A percentile compares a stretch with the other conserved stretches of the same genome.
Conservation (phyloP, 2,888 invertebrate species). For the Microdon myrmicae region DNA sequence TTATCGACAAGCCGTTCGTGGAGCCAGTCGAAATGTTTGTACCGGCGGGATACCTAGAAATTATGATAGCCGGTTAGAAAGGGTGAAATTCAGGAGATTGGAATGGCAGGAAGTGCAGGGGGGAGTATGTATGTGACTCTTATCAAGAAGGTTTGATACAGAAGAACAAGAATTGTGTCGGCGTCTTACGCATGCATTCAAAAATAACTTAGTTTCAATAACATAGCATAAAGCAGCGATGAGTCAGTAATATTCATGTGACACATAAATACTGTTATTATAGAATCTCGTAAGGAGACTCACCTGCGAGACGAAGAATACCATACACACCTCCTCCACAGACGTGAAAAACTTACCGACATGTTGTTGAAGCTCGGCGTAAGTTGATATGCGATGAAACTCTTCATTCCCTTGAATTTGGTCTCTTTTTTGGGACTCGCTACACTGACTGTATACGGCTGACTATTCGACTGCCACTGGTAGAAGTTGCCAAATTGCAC, state of each 20-base stretch:
- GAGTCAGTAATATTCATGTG: too few relatives aligned
- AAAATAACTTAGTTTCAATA: too few relatives aligned
- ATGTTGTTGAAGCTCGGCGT: constrained; percentile 95
- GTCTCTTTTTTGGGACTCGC: constrained; percentile 97
- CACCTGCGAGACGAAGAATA: too few relatives aligned
- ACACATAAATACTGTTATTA: too few relatives aligned
- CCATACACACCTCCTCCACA: too few relatives aligned
- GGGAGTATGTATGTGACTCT: too few relatives aligned
- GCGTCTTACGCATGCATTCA: too few relatives aligned
- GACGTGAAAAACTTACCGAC: constrained; percentile 79
- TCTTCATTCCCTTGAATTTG: constrained; percentile 96
- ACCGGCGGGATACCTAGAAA: constrained; percentile 77
- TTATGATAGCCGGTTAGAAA: too few relatives aligned
- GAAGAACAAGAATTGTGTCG: not conserved
- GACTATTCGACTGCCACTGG: constrained; percentile 79
- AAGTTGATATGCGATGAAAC: constrained; percentile 95
- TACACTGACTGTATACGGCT: constrained; percentile 85
- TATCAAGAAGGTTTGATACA: not conserved
- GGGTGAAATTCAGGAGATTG: too few relatives aligned
- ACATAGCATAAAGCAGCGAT: too few relatives aligned
- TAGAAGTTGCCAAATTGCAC: constrained; percentile 79
- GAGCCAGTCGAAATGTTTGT: constrained; percentile 99
- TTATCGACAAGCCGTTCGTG: constrained; percentile 94
- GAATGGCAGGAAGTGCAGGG: too few relatives aligned
- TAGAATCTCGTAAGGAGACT: too few relatives aligned